These are phyloP conservation scores for Macaca nemestrina DNA, from an alignment of 2,113 vertebrate species.

Conservation along the genomic window DNA sequence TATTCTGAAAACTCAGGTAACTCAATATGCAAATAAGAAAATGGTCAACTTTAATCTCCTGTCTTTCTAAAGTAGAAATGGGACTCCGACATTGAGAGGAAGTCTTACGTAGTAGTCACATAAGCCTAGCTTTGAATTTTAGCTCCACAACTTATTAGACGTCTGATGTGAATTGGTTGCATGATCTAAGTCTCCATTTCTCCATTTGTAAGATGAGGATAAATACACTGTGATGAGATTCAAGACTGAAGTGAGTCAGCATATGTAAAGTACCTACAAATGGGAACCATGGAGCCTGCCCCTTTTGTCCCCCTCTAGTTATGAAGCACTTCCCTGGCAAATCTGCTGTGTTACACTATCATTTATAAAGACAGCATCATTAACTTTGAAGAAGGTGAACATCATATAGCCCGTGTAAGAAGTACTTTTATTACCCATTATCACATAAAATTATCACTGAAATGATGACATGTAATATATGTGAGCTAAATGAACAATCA, in stretches of 20 bases:
- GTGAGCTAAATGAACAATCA: neutral
- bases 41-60: neutral
- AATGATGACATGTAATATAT: neutral
- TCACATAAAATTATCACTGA: neutral
- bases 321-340: neutral
- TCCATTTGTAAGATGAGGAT: neutral
- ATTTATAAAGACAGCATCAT: neutral
- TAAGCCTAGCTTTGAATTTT: neutral
- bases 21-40: neutral
- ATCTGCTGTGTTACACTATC: neutral
- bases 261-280: neutral
- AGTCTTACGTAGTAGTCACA: neutral
- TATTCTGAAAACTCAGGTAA: neutral
- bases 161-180: neutral
- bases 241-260: neutral
- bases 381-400: neutral
- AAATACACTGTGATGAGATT: neutral
- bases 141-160: neutral
- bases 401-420: neutral
- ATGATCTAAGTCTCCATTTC: neutral
- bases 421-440: neutral
- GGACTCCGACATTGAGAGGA: neutral
- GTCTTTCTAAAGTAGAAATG: neutral
- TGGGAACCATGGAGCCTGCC: too few species aligned
- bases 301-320: neutral